A percentile compares a stretch with the other conserved stretches of the same genome.
Evolutionary conservation across 1,140 invertebrate genomes (phyloP).

Genomic region (Sycophila sp.): DNA sequence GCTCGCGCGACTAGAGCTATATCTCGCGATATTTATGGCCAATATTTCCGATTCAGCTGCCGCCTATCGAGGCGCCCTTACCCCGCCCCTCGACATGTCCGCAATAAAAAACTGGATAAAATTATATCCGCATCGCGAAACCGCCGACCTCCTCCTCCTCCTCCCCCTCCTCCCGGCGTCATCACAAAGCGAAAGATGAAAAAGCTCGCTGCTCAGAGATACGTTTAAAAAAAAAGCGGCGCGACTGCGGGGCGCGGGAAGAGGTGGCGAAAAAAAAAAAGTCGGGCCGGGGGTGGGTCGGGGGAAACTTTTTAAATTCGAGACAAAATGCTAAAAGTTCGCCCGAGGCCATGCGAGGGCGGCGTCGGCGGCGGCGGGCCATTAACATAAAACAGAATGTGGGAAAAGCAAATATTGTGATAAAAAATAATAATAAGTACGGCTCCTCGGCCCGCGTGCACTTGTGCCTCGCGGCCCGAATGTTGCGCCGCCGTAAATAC

Average conservation of each 20-base stretch:
- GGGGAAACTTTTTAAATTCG: constrained; percentile 58
- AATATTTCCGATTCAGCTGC: constrained; percentile 61
- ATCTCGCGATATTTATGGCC: constrained; percentile 67
- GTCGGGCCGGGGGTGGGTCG: not conserved
- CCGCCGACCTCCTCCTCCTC: too few relatives aligned
- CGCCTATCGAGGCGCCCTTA: constrained; percentile 64
- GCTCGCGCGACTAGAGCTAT: too few relatives aligned
- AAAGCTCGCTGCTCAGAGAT: not conserved
- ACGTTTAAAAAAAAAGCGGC: constrained; percentile 2
- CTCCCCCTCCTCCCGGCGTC: not conserved
- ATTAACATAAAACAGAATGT: constrained; percentile 66
- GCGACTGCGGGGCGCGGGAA: not conserved
- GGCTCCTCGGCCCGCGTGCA: not conserved
- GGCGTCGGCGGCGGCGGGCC: constrained; percentile 29
- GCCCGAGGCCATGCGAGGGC: constrained; percentile 56
- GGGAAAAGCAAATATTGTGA: constrained; percentile 65
- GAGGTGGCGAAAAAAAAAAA: constrained; percentile 18
- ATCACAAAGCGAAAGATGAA: not conserved
- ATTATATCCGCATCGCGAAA: constrained; percentile 65
- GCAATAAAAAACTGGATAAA: constrained; percentile 66
- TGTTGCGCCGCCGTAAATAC: not conserved
- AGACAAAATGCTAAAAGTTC: constrained; percentile 63
- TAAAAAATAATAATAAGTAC: constrained; percentile 63
- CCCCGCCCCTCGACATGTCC: constrained; percentile 64
- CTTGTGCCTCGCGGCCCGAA: constrained; percentile 3